phyloP scores from a whole-genome alignment of 2,888 invertebrate species.

The Brenthis ino region DNA sequence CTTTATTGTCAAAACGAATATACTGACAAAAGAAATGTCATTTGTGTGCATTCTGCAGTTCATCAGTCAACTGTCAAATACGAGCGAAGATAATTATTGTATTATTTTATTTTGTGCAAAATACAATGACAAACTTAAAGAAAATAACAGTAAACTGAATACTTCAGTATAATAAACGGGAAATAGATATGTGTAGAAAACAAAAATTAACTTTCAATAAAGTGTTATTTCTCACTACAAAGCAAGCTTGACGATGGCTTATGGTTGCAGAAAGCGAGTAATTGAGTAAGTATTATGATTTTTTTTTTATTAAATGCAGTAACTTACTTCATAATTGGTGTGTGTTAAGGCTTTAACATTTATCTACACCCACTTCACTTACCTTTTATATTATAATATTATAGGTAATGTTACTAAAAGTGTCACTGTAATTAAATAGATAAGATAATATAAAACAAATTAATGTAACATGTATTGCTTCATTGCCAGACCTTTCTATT shows the following conservation, averaged over 20 bases:
- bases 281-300: constrained; percentile 21
- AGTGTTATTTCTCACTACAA: constrained; percentile 15
- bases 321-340: not conserved
- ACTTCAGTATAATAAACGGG: not conserved
- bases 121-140: not conserved
- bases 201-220: not conserved
- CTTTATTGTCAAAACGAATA: not conserved
- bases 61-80: constrained; percentile 10
- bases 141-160: not conserved
- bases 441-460: not conserved
- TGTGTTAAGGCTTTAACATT: not conserved
- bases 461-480: not conserved
- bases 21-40: constrained; percentile 7
- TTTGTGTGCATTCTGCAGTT: constrained; percentile 1
- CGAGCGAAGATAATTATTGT: constrained; percentile 10
- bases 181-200: not conserved
- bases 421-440: not conserved
- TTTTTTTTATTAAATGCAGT: not conserved
- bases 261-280: constrained; percentile 23
- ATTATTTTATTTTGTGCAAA: constrained; percentile 6
- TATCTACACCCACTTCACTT: constrained; percentile 1
- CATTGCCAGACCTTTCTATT: not conserved
- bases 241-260: constrained; percentile 23
- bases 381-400: not conserved
- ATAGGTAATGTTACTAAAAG: constrained; percentile 1